These are phyloP conservation scores for Metellina segmentata DNA, from an alignment of 2,888 invertebrate species.

Conservation along the genomic window DNA sequence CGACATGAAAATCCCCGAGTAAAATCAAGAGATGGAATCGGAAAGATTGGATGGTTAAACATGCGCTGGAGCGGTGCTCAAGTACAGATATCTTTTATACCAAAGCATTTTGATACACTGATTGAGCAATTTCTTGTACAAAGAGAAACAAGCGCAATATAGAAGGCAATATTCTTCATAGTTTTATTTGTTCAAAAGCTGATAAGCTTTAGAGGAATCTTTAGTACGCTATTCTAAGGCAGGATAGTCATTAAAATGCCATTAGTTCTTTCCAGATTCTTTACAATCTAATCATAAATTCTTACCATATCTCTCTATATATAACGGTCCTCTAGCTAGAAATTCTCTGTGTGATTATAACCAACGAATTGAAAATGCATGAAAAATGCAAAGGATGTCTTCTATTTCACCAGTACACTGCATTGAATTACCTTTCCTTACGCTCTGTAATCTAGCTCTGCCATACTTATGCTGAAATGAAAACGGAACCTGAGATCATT, in stretches of 20 bases:
- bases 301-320: conserved; percentile 46
- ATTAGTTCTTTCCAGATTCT: conserved; percentile 54
- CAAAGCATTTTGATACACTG: conserved; percentile 61
- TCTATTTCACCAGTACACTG: conserved; percentile 25
- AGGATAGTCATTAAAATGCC: conserved; percentile 72
- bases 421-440: neutral
- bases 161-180: conserved; percentile 73
- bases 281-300: conserved; percentile 50
- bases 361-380: conserved; percentile 14
- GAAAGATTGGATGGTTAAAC: conserved; percentile 2
- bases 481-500: no score
- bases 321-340: conserved; percentile 58
- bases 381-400: conserved; percentile 18
- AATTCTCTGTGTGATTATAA: conserved; percentile 29
- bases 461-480: conserved; percentile 2
- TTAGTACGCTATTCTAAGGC: conserved; percentile 69
- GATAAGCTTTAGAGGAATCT: conserved; percentile 65
- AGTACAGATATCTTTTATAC: conserved; percentile 64
- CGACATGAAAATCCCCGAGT: neutral
- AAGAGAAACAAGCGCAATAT: conserved; percentile 71
- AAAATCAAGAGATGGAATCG: neutral
- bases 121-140: conserved; percentile 75
- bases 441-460: conserved; percentile 50
- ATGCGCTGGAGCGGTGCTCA: conserved; percentile 64
- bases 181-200: conserved; percentile 73